phyloP scores from a whole-genome alignment of 2,113 vertebrate genomes.

The Sylvilagus bachmani region DNA sequence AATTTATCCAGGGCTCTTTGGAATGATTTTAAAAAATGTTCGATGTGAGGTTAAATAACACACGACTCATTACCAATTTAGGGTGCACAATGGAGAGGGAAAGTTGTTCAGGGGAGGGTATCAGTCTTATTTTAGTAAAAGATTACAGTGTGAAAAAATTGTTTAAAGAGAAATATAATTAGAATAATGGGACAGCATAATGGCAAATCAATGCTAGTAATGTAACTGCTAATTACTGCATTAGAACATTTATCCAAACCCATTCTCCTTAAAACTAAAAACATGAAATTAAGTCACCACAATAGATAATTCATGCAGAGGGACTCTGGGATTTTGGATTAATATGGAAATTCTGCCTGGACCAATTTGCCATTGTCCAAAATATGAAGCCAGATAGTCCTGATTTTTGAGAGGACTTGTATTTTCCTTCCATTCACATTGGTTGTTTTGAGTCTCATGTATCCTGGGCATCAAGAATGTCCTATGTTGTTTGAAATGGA shows the following conservation, averaged over 20 bases:
- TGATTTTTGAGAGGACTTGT: neutral
- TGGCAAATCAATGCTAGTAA: conserved; percentile 84
- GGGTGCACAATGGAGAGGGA: conserved; percentile 22
- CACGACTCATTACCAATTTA: conserved; percentile 59
- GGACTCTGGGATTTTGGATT: conserved; percentile 45
- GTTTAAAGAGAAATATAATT: conserved; percentile 84
- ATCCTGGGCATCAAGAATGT: neutral
- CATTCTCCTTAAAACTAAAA: conserved; percentile 78
- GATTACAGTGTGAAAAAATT: conserved; percentile 80
- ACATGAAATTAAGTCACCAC: conserved; percentile 81
- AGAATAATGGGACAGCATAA: conserved; percentile 80
- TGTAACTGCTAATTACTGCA: conserved; percentile 83
- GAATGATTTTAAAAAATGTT: conserved; percentile 50
- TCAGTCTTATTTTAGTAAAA: conserved; percentile 66
- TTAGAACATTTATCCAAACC: conserved; percentile 84
- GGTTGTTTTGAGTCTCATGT: neutral
- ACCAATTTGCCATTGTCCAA: conserved; percentile 20
- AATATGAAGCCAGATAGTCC: neutral
- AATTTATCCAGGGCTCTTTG: conserved; percentile 49
- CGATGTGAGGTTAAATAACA: conserved; percentile 67
- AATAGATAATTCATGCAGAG: conserved; percentile 67
- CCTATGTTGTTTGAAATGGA: conserved; percentile 9
- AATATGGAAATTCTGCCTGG: conserved; percentile 57
- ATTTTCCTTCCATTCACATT: neutral
- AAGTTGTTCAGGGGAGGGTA: conserved; percentile 57